Evolutionary conservation across 2,113 vertebrate genomes (phyloP).

Genomic region (Daboia siamensis): DNA sequence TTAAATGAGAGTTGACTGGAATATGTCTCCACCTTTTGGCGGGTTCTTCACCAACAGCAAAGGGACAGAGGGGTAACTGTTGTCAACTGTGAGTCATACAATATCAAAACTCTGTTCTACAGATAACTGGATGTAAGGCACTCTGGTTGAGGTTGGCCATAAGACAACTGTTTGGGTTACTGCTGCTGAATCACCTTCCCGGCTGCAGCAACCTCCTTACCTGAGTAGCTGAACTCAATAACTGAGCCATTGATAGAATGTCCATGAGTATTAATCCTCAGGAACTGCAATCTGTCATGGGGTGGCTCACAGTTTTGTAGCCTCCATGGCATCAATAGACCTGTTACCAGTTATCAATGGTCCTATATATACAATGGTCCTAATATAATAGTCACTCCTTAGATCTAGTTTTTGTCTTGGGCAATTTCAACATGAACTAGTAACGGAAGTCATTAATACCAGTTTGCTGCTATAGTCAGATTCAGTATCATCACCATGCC

Average conservation of each 20-base stretch:
- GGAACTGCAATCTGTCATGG: neutral
- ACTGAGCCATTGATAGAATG: neutral
- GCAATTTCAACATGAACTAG: neutral
- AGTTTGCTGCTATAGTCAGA: neutral
- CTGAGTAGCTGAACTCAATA: neutral
- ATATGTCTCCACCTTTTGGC: accelerated
- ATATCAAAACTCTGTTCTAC: neutral
- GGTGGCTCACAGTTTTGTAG: neutral
- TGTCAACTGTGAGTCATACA: neutral
- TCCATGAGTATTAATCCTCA: neutral
- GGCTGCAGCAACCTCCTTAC: neutral
- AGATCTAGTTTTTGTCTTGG: neutral
- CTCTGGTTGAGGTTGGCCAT: neutral
- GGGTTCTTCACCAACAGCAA: neutral
- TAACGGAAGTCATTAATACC: neutral
- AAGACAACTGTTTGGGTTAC: neutral
- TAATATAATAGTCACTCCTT: neutral
- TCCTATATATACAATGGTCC: neutral
- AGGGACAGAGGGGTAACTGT: neutral
- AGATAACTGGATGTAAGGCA: neutral
- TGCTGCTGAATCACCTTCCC: neutral
- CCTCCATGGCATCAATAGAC: neutral
- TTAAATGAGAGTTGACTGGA: neutral
- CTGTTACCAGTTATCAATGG: neutral
- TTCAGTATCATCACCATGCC: neutral